These are phyloP conservation scores for Lynx canadensis DNA, from an alignment of 2,113 vertebrate genomes.

Conservation along the genomic window DNA sequence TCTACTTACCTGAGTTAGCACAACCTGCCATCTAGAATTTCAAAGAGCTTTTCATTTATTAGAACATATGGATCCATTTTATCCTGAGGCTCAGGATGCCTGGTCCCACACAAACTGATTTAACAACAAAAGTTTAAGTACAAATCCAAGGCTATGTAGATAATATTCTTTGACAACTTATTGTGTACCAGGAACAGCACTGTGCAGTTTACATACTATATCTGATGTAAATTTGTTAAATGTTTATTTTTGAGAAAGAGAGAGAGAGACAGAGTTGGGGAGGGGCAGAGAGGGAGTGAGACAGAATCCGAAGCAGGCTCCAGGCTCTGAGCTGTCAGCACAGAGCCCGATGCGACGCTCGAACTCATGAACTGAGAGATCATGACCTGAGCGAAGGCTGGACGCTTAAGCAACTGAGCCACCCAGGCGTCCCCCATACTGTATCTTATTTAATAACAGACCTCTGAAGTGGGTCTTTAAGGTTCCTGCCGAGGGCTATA, in stretches of 20 bases:
- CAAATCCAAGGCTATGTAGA: background rate
- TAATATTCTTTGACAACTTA: background rate
- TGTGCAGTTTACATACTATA: background rate
- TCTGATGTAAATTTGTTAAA: background rate
- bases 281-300: too few species aligned
- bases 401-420: too few species aligned
- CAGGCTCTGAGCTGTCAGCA: too few species aligned
- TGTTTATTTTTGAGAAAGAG: too few species aligned
- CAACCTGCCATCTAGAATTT: background rate
- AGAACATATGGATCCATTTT: background rate
- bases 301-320: too few species aligned
- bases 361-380: too few species aligned
- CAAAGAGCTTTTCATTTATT: constrained; percentile 12
- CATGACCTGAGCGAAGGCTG: too few species aligned
- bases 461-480: background rate
- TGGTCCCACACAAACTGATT: background rate
- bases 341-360: too few species aligned
- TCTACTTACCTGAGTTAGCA: constrained; percentile 22
- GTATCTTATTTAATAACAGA: background rate
- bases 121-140: background rate
- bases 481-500: background rate
- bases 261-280: too few species aligned
- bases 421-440: too few species aligned
- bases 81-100: background rate
- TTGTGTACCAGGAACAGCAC: background rate